phyloP scores from a whole-genome alignment of 2,888 invertebrate species.

The Busseola fusca region DNA sequence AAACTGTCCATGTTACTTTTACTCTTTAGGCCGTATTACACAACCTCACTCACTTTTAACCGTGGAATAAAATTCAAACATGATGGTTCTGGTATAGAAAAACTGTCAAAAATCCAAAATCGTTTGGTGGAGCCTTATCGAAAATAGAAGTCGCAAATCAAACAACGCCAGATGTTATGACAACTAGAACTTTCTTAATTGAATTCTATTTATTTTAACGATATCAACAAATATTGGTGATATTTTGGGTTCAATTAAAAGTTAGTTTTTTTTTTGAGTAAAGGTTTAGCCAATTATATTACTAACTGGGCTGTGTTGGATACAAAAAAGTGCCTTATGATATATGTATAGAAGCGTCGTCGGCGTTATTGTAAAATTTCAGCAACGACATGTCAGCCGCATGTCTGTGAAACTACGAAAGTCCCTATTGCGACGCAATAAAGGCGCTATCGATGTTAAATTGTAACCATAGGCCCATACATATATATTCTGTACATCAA shows the following conservation, averaged over 20 bases:
- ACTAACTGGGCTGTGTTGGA: too few species aligned
- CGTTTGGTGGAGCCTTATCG: neutral
- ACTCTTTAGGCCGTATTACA: too few species aligned
- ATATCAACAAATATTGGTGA: neutral
- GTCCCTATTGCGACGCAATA: neutral
- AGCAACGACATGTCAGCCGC: neutral
- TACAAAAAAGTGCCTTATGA: neutral
- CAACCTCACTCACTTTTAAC: too few species aligned
- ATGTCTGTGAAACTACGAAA: neutral
- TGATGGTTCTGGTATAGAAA: neutral
- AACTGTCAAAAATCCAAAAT: neutral
- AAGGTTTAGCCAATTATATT: neutral
- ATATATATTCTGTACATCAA: too few species aligned
- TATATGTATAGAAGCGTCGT: too few species aligned
- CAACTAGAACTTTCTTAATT: neutral
- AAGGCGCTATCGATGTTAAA: neutral
- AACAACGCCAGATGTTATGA: too few species aligned
- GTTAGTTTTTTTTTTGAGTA: neutral
- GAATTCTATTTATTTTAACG: constrained; percentile 7
- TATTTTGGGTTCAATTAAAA: constrained; percentile 19
- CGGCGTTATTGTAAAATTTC: neutral
- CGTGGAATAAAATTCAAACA: neutral
- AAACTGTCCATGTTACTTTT: neutral
- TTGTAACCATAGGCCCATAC: neutral
- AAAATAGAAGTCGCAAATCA: neutral